Conservation (phyloP, 2,888 invertebrate genomes). For the Drosophila niveifrons region DNA sequence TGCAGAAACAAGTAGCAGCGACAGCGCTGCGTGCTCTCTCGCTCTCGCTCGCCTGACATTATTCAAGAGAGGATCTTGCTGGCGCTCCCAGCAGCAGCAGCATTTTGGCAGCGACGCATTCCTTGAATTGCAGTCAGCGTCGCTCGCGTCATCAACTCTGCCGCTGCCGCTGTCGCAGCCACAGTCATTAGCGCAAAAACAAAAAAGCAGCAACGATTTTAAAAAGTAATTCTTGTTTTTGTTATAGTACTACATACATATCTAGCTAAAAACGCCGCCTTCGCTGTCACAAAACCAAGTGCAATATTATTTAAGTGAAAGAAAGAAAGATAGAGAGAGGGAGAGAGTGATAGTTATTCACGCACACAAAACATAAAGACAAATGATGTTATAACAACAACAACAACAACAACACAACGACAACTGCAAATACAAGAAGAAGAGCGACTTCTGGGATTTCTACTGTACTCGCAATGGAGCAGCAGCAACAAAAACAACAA, state of each 20-base stretch:
- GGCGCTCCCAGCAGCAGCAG: conserved; percentile 27
- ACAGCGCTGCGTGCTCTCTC: conserved; percentile 56
- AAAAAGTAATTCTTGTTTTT: conserved; percentile 16
- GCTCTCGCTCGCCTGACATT: conserved; percentile 11
- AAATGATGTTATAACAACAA: conserved; percentile 51
- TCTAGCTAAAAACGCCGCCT: conserved; percentile 3
- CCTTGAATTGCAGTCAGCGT: conserved; percentile 44
- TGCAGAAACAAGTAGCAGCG: conserved; percentile 39
- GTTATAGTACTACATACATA: not conserved
- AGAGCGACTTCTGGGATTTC: conserved; percentile 38
- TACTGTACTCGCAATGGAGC: conserved; percentile 45
- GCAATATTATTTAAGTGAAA: conserved; percentile 35
- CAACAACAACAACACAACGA: conserved; percentile 15
- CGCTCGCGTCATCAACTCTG: conserved; percentile 35
- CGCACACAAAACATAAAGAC: conserved; percentile 24
- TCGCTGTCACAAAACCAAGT: conserved; percentile 25
- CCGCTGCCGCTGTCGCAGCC: not conserved
- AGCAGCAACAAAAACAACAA: conserved; percentile 36
- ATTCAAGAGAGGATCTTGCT: conserved; percentile 9
- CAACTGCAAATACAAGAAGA: conserved; percentile 13
- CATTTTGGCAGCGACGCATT: conserved; percentile 58
- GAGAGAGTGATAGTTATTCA: conserved; percentile 21
- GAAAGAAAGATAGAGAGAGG: conserved; percentile 1
- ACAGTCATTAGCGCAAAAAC: not conserved
- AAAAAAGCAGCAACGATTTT: conserved; percentile 7